Evolutionary conservation across 2,888 invertebrate genomes (phyloP).

Genomic region (Thalpophila matura): DNA sequence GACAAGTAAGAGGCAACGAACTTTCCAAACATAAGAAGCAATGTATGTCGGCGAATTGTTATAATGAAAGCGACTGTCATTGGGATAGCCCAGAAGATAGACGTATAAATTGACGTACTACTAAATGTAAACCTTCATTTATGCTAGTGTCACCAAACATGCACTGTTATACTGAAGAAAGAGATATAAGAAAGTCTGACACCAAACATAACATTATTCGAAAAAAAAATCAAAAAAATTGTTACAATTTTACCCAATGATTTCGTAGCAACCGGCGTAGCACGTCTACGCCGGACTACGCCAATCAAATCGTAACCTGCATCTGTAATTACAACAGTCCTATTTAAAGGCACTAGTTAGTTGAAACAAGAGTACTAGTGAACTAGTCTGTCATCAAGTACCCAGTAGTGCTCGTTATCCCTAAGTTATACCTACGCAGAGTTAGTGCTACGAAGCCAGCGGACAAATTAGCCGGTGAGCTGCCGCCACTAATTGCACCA

Average conservation of each 20-base stretch:
- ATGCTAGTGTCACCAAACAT: too few relatives aligned
- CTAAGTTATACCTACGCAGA: slow-evolving; percentile 14
- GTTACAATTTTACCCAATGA: background rate
- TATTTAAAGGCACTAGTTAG: slow-evolving; percentile 20
- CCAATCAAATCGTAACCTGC: background rate
- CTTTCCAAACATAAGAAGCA: too few relatives aligned
- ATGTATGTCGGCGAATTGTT: too few relatives aligned
- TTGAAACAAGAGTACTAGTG: slow-evolving; percentile 12
- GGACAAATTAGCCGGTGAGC: slow-evolving; percentile 87
- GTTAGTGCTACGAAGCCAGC: slow-evolving; percentile 36
- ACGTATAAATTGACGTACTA: too few relatives aligned
- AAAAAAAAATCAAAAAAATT: too few relatives aligned
- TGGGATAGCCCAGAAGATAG: too few relatives aligned
- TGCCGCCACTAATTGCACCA: slow-evolving; percentile 87
- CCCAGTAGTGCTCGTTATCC: slow-evolving; percentile 26
- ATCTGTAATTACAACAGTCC: slow-evolving; percentile 10
- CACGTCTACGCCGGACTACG: background rate
- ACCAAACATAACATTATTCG: too few relatives aligned
- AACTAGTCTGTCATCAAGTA: slow-evolving; percentile 33
- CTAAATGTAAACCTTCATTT: too few relatives aligned
- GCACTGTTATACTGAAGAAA: too few relatives aligned
- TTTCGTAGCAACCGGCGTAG: background rate
- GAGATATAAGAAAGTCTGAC: too few relatives aligned
- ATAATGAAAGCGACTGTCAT: too few relatives aligned
- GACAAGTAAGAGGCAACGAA: too few relatives aligned